Percentiles rank a stretch among this genome's conserved stretches.
phyloP scores from a whole-genome alignment of 1,140 invertebrate genomes.

The Cydia pomonella region DNA sequence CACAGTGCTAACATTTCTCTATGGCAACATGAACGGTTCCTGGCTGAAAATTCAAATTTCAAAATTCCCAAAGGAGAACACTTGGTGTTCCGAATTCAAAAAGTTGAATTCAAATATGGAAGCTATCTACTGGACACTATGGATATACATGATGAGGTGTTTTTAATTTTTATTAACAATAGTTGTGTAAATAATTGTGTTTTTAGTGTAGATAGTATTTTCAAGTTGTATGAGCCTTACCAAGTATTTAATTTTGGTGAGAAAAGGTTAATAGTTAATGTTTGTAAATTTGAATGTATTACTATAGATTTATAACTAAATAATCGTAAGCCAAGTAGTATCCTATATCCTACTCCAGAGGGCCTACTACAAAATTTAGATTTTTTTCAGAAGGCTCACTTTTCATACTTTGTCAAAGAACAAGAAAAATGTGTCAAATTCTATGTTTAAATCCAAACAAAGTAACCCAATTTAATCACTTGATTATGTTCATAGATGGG shows the following conservation, averaged over 20 bases:
- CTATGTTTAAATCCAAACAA: too few relatives aligned
- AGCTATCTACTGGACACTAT: constrained; percentile 54
- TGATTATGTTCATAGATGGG: too few relatives aligned
- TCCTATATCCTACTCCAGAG: too few relatives aligned
- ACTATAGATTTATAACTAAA: constrained; percentile 27
- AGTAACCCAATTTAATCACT: too few relatives aligned
- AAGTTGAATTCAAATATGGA: constrained; percentile 57
- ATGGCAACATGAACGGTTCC: constrained; percentile 70
- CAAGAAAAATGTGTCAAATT: too few relatives aligned
- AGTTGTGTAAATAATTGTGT: constrained; percentile 49
- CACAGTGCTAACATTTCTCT: constrained; percentile 58
- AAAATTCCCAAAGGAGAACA: constrained; percentile 60
- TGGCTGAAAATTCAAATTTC: constrained; percentile 68
- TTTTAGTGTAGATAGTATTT: constrained; percentile 46
- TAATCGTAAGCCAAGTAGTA: not conserved
- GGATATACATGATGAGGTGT: constrained; percentile 47
- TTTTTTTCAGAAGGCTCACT: too few relatives aligned
- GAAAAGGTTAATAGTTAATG: constrained; percentile 61
- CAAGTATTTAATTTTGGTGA: constrained; percentile 46
- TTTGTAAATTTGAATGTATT: constrained; percentile 63
- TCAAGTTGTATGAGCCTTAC: constrained; percentile 67
- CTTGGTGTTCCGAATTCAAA: constrained; percentile 53
- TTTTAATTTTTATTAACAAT: constrained; percentile 59
- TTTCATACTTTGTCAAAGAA: too few relatives aligned
- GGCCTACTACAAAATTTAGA: too few relatives aligned